phyloP scores from a whole-genome alignment of 2,888 invertebrate species.

The Oxyscelio sp. region DNA sequence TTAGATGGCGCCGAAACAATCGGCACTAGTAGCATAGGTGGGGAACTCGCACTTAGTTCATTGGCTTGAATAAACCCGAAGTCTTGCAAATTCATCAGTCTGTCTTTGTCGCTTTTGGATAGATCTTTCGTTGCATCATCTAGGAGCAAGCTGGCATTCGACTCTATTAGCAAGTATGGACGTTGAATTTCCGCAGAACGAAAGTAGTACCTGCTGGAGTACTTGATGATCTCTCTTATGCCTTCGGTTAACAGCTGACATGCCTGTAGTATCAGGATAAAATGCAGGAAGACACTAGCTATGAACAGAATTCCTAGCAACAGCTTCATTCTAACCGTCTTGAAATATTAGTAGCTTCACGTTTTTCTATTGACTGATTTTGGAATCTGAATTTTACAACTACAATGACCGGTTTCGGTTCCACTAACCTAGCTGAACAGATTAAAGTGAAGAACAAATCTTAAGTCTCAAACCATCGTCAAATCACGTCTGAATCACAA shows the following conservation, averaged over 20 bases:
- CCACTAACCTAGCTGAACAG: no score
- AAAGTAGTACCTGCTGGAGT: neutral
- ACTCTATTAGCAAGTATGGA: neutral
- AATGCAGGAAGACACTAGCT: neutral
- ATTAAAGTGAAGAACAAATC: no score
- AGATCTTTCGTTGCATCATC: neutral
- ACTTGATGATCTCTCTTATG: neutral
- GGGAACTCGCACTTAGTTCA: neutral
- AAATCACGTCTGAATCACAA: no score
- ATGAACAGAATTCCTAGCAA: neutral
- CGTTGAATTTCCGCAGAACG: neutral
- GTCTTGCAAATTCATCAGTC: slow-evolving; percentile 7
- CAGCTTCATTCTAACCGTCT: neutral
- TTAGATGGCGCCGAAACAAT: slow-evolving; percentile 24
- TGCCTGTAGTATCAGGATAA: neutral
- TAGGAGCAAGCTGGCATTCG: no score
- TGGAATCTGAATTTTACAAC: no score
- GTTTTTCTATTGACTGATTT: no score
- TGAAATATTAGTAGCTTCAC: no score
- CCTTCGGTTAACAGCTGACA: neutral
- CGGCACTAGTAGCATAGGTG: neutral
- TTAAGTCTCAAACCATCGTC: no score
- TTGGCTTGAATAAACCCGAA: slow-evolving; percentile 11
- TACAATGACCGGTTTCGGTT: no score
- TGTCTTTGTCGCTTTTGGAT: neutral